Base-by-base conservation (phyloP, 2,113 vertebrate species). In the Vanacampus margaritifer region DNA sequence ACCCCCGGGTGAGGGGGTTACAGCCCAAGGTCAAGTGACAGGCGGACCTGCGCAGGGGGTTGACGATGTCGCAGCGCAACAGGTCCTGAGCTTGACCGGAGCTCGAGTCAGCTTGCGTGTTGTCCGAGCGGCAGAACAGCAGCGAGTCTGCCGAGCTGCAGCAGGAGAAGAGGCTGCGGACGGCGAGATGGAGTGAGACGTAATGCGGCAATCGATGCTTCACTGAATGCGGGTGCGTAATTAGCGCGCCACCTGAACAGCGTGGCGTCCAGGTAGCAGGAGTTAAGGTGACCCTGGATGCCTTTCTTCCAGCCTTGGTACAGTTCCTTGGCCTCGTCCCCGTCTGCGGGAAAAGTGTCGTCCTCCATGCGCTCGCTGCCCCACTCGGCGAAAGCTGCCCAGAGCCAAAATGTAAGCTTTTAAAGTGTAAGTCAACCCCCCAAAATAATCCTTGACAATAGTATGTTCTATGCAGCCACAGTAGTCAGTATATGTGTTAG, bases 271-370 rank as follows among this genome's bases (percentile, higher is more conserved):
- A 94, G 88, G 82, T 94, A 94, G 82, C 93, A 94, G 70, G 93
- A 94, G 86, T 94, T 94, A 48, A 93, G 92, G 72, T 94, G 92
- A 2, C 93, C 93, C 82, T 94, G 93, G 26, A 94, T 94, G 35
- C 93, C 93, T 54, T 89, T 92, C 78, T 94, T 94, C 83, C 93
- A 92, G 64, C 93, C 93, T 3, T 81, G 82, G 50, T 93, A 91
- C 6, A 85, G 65, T n/a, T 89, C 69, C 2, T 68, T 64, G 60
- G 87, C 92, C 46, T 92, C 87, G 0, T 71, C 79, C 0, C 90
- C 92, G 0, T 79, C 79, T 23, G 78, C 0, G 0, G 92, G 92
- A 0, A 93, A 90, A 0, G 91, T 93, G 84, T 91, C 79, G 2
- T 93, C 92, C 72, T 92, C 91, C 53, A 94, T 92, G 0, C 88